Conservation (phyloP, 2,113 vertebrate species). For the Sula dactylatra region DNA sequence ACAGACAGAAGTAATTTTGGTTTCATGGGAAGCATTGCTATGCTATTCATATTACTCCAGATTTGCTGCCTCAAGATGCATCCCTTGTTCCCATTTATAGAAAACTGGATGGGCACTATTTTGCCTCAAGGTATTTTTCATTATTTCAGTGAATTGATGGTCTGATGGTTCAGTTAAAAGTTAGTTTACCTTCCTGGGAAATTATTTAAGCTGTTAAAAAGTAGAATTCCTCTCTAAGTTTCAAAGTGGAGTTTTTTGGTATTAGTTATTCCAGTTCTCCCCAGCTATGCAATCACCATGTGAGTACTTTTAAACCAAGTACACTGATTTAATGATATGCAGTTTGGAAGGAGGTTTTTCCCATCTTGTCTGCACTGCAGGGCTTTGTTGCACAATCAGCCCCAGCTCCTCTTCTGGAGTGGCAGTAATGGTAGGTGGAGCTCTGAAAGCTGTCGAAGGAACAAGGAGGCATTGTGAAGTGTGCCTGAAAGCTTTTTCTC, state of each 20-base stretch:
- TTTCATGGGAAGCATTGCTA: neutral
- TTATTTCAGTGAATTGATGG: neutral
- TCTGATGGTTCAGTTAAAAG: neutral
- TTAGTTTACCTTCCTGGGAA: neutral
- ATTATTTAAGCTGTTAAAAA: neutral
- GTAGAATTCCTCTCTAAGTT: neutral
- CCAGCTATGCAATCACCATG: neutral
- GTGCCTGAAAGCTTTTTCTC: neutral
- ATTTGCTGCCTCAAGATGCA: neutral
- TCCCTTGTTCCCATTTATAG: neutral
- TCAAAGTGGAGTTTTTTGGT: neutral
- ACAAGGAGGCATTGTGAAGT: neutral
- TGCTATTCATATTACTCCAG: neutral
- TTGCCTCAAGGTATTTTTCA: neutral
- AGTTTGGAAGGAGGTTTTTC: neutral
- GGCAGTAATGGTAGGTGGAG: neutral
- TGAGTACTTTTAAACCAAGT: neutral
- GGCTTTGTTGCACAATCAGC: neutral
- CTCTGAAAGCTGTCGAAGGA: neutral
- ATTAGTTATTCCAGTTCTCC: neutral
- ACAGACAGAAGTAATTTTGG: neutral
- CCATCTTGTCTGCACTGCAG: neutral
- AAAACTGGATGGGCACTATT: neutral
- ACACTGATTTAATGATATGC: neutral
- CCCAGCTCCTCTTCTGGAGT: neutral